Conservation (phyloP, 2,888 invertebrate species). For the Chironomus tentans region DNA sequence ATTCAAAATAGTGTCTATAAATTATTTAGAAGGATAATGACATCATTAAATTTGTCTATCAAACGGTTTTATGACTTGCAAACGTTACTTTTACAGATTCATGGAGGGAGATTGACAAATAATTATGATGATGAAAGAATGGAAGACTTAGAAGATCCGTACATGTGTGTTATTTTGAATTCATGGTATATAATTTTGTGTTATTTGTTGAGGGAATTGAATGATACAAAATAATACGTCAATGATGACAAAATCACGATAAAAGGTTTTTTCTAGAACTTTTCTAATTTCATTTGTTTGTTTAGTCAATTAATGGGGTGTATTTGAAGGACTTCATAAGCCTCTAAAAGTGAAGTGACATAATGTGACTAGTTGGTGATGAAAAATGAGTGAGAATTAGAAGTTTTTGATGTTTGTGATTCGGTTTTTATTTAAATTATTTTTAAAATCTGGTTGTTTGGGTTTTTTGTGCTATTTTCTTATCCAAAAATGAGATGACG, state of each 20-base stretch:
- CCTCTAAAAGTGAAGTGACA: background rate
- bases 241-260: background rate
- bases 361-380: background rate
- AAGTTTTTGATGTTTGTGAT: no score
- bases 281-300: background rate
- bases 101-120: background rate
- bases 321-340: background rate
- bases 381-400: no score
- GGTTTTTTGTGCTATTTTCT: no score
- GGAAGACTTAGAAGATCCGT: background rate
- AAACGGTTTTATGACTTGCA: background rate
- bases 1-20: background rate
- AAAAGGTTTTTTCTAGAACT: background rate
- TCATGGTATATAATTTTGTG: background rate
- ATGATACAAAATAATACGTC: background rate
- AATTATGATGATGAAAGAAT: background rate
- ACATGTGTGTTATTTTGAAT: background rate
- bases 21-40: constrained; percentile 16
- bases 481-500: no score
- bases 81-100: background rate
- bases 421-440: no score
- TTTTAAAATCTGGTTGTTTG: no score
- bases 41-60: constrained; percentile 26
- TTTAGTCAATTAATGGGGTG: background rate
- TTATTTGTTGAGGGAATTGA: background rate